phyloP scores from a whole-genome alignment of 2,113 vertebrate species.

The Prolemur simus region DNA sequence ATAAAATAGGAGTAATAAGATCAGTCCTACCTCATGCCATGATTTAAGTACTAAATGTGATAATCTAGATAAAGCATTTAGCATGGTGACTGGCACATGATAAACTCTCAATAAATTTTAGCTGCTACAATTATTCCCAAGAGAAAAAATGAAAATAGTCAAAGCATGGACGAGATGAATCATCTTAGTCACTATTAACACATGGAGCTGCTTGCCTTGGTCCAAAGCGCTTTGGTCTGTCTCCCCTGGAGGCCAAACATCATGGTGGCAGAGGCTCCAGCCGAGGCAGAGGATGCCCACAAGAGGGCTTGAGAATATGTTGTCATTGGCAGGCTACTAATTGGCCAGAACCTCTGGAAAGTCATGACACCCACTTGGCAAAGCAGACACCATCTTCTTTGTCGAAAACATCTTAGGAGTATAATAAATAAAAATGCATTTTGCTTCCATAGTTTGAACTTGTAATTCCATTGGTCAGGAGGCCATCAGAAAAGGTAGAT shows the following conservation, averaged over 20 bases:
- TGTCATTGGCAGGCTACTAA: constrained; percentile 84
- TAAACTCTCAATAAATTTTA: background rate
- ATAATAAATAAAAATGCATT: constrained; percentile 78
- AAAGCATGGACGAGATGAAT: background rate
- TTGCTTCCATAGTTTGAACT: constrained; percentile 76
- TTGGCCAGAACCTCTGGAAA: constrained; percentile 84
- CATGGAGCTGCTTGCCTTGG: constrained; percentile 49
- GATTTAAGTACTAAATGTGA: background rate
- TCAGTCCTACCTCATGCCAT: background rate
- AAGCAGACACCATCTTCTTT: constrained; percentile 76
- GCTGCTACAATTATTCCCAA: background rate
- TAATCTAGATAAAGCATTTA: background rate
- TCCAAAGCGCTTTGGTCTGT: constrained; percentile 76
- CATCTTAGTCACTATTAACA: constrained; percentile 63
- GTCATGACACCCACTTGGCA: constrained; percentile 82
- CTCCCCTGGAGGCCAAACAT: constrained; percentile 81
- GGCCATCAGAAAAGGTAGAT: constrained; percentile 71
- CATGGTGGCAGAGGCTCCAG: constrained; percentile 80
- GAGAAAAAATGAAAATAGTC: constrained; percentile 26
- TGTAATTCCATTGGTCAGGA: constrained; percentile 74
- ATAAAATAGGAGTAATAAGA: background rate
- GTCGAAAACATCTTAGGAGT: constrained; percentile 85
- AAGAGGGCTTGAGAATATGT: constrained; percentile 82
- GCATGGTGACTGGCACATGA: background rate
- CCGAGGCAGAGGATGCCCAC: constrained; percentile 82